Evolutionary conservation across 2,888 invertebrate species (phyloP).

Genomic region (Epirrhoe tristata): DNA sequence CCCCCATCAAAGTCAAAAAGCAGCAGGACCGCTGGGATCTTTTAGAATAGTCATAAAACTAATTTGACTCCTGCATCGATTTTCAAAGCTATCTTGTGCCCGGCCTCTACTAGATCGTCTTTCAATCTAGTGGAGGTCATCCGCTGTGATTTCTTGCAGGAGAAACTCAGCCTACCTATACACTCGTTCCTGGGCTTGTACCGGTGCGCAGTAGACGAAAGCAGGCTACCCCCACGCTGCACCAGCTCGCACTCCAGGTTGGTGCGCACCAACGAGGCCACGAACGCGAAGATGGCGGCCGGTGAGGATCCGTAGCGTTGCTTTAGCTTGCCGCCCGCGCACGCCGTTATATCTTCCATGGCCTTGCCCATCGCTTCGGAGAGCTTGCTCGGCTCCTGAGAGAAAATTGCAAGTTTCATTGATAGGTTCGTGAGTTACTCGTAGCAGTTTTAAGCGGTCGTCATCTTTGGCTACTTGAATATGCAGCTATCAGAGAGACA

Average conservation of each 20-base stretch:
- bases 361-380: conserved; percentile 96
- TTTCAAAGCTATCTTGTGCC: no score
- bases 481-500: no score
- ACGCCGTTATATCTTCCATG: conserved; percentile 97
- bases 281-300: conserved; percentile 91
- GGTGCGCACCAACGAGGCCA: conserved; percentile 94
- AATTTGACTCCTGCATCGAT: no score
- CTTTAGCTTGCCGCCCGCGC: conserved; percentile 92
- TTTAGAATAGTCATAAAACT: no score
- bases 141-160: no score
- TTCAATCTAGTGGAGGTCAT: no score
- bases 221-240: conserved; percentile 93
- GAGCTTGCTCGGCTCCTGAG: conserved; percentile 88
- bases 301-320: conserved; percentile 86
- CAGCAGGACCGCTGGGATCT: no score
- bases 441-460: no score
- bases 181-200: conserved; percentile 70
- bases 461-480: no score
- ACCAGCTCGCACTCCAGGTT: conserved; percentile 97
- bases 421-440: no score
- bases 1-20: no score
- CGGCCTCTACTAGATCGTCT: no score
- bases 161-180: conserved; percentile 39
- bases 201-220: conserved; percentile 80
- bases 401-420: conserved; percentile 56